Evolutionary conservation across 1,140 invertebrate species (phyloP).

Genomic region (Drosophila dunni): DNA sequence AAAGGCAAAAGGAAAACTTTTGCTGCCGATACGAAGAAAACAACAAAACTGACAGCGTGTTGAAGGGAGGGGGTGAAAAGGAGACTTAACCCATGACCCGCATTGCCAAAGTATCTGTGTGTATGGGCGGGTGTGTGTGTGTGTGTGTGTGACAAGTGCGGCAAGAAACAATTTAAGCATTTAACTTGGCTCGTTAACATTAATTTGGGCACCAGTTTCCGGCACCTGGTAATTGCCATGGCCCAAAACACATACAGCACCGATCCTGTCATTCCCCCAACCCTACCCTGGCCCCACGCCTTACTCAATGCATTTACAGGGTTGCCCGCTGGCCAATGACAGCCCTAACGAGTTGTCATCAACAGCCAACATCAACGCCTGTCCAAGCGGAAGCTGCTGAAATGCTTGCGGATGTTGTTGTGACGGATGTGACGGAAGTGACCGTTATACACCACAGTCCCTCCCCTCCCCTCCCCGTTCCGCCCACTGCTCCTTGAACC

Average conservation of each 20-base stretch:
- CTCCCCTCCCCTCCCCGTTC: not conserved
- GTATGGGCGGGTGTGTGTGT: conserved; percentile 8
- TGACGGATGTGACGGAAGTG: conserved; percentile 60
- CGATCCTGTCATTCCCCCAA: no score
- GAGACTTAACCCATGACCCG: conserved; percentile 37
- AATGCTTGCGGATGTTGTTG: conserved; percentile 63
- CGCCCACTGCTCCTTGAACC: not conserved
- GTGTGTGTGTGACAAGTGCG: conserved; percentile 31
- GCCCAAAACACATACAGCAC: not conserved
- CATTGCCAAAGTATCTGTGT: conserved; percentile 28
- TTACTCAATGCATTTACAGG: not conserved
- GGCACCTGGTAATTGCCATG: conserved; percentile 47
- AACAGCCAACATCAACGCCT: conserved; percentile 31
- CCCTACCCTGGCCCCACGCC: not conserved
- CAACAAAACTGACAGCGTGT: conserved; percentile 40
- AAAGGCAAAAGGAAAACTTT: conserved; percentile 42
- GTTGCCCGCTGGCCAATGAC: conserved; percentile 33
- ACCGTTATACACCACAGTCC: conserved; percentile 9
- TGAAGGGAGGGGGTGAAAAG: not conserved
- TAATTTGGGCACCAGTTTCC: conserved; percentile 61
- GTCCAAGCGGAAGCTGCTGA: conserved; percentile 54
- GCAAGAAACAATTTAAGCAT: conserved; percentile 61
- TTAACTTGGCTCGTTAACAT: conserved; percentile 67
- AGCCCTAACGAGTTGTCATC: conserved; percentile 57
- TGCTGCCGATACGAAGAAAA: conserved; percentile 25